Conservation (phyloP, 2,113 vertebrate species). For the Menura novaehollandiae region DNA sequence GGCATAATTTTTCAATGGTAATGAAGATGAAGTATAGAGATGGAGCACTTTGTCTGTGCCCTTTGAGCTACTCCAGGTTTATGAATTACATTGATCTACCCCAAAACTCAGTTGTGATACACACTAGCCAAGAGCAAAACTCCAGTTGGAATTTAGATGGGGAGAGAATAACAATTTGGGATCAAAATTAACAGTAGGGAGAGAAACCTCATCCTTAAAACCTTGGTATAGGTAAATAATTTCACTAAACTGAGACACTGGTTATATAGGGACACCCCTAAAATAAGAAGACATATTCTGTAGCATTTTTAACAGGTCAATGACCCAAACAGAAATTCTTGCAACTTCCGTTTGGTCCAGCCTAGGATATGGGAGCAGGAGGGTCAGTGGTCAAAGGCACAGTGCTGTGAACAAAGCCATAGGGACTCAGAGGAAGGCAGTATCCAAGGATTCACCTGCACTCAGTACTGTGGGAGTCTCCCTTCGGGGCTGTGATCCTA, state of each 20-base stretch:
- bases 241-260: not conserved
- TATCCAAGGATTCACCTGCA: not conserved
- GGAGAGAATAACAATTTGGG: not conserved
- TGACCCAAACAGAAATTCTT: not conserved
- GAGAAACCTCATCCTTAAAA: not conserved
- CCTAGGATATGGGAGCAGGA: not conserved
- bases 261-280: fast-evolving
- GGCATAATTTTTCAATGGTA: not conserved
- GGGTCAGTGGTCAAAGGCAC: not conserved
- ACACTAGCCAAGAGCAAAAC: not conserved
- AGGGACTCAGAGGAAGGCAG: not conserved
- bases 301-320: not conserved
- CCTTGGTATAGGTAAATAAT: not conserved
- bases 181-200: not conserved
- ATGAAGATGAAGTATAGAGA: not conserved
- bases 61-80: not conserved
- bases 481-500: not conserved
- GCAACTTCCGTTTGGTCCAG: not conserved
- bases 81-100: not conserved
- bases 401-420: not conserved
- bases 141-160: not conserved
- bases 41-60: not conserved
- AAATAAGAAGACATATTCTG: not conserved
- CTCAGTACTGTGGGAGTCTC: not conserved
- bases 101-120: not conserved